Evolutionary conservation across 1,140 invertebrate genomes (phyloP).

Genomic region (Tetramorium simillimum): DNA sequence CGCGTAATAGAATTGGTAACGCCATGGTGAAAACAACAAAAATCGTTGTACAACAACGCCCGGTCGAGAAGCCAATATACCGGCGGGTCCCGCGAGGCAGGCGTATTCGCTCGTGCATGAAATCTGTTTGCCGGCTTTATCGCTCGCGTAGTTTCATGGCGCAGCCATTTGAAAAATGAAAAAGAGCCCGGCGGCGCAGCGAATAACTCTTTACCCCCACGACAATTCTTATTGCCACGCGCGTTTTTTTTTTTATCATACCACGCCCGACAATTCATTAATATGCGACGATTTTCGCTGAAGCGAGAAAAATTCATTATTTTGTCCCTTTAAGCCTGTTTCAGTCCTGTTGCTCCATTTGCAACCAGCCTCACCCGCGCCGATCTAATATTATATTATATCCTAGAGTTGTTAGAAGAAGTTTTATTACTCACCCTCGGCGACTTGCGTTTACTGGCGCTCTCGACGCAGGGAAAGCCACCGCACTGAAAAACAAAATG

Average conservation of each 20-base stretch:
- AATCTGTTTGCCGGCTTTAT: constrained; percentile 58
- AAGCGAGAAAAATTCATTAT: neutral
- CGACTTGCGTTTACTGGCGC: constrained; percentile 78
- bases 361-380: neutral
- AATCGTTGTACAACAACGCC: constrained; percentile 23
- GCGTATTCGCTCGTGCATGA: constrained; percentile 23
- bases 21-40: neutral
- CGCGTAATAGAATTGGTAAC: neutral
- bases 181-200: constrained; percentile 5
- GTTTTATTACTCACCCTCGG: constrained; percentile 79
- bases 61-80: constrained; percentile 53
- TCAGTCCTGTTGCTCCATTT: neutral
- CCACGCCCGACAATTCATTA: neutral
- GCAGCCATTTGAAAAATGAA: constrained; percentile 42
- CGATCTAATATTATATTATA: neutral
- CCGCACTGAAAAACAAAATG: constrained; percentile 84
- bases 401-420: neutral
- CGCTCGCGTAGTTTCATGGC: constrained; percentile 31
- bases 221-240: constrained; percentile 18
- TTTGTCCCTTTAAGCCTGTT: neutral
- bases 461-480: constrained; percentile 82
- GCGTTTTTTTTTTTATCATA: constrained; percentile 10
- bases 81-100: constrained; percentile 16
- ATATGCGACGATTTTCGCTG: neutral
- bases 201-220: constrained; percentile 26